Evolutionary conservation across 2,888 invertebrate genomes (phyloP).

Genomic region (Phengaris alcon): DNA sequence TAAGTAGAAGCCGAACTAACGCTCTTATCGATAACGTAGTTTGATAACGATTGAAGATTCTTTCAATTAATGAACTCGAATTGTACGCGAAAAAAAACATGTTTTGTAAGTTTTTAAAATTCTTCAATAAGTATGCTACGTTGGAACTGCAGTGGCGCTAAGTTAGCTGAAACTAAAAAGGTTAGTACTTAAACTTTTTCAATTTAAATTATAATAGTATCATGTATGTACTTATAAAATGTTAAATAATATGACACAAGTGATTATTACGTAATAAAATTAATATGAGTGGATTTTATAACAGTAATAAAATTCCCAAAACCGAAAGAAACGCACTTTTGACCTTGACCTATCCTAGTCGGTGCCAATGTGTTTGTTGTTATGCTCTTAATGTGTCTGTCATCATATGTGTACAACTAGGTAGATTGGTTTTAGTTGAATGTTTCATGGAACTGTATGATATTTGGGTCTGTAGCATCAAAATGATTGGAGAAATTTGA

Average conservation of each 20-base stretch:
- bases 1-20: constrained; percentile 55
- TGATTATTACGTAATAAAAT: no score
- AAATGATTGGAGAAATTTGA: no score
- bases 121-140: neutral
- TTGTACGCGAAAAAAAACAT: neutral
- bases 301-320: neutral
- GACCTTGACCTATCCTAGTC: constrained; percentile 16
- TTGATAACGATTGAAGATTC: constrained; percentile 3
- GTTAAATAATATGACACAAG: no score
- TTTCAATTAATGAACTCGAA: constrained; percentile 10
- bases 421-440: no score
- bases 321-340: neutral
- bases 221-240: no score
- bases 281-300: no score
- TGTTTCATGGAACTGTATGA: no score
- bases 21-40: constrained; percentile 31
- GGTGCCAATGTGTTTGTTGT: constrained; percentile 5
- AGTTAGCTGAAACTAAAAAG: neutral
- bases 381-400: neutral
- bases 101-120: neutral
- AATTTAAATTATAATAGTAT: no score
- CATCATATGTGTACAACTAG: neutral
- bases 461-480: no score
- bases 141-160: neutral
- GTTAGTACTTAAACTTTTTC: constrained; percentile 2